Evolutionary conservation across 2,113 vertebrate genomes (phyloP), one percentile per base, ranked within the genome.

Genomic region (Halcyon malimbica): DNA sequence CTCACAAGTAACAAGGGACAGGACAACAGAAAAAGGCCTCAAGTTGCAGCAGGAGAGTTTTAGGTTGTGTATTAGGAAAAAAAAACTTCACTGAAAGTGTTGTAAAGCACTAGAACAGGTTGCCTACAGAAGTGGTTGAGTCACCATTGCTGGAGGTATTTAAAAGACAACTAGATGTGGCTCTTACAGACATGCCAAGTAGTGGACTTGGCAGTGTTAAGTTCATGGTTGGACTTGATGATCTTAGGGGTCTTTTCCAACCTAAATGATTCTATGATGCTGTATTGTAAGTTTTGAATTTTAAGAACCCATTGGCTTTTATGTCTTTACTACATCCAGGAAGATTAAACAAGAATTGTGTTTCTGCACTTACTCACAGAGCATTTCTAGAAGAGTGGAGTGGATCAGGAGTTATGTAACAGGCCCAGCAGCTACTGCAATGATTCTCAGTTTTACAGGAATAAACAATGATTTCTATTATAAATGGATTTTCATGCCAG

Each of bases 331-430:
- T 82, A 81, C 74, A 75, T 41, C 10, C 46, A 78, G 12, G 18
- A 78, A 63, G 37, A 94, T 13, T 53, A 74, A 39, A 39, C 9
- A 54, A 48, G 68, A 80, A 23, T 20, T 3, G 3, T 20, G 29
- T 82, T 94, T 74, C 54, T 87, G 37, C 13, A 8, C 37, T 80
- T 35, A 46, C 31, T 67, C 26, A 21, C 18, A 57, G 20, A 35
- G 23, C 54, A 56, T 59, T 31, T 35, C 46, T n/a, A 29, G 15
- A 67, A 29, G 18, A 62, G 17, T 51, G 26, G 39, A 70, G 26
- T 0, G 0, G 44, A 56, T 56, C 17, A 8, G n/a, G 74, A 57
- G 9, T 87, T 25, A 62, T 2, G 2, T n/a, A 89, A 44, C 1
- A 3, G 28, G 46, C 59, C 56, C 64, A 74, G 59, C 7, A 89